phyloP scores from a whole-genome alignment of 2,113 vertebrate genomes.

The Quiscalus mexicanus region DNA sequence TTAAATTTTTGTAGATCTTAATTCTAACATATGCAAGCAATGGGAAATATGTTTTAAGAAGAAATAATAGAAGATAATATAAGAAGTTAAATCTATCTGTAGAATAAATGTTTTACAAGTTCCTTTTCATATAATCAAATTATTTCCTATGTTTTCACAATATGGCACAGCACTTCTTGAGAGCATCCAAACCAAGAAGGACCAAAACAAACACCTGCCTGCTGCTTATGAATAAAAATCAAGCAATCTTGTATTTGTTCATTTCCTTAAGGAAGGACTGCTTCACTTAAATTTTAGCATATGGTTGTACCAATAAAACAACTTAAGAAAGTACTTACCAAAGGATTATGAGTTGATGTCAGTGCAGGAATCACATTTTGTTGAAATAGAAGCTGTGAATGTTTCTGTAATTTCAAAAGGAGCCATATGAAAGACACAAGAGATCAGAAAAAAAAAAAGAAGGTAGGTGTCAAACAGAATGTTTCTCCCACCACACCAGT shows the following conservation, averaged over 20 bases:
- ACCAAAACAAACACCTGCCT: neutral
- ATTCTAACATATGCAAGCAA: neutral
- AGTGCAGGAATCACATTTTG: neutral
- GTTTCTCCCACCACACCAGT: neutral
- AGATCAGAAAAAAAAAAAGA: neutral
- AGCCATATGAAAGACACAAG: neutral
- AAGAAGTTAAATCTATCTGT: neutral
- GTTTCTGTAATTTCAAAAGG: neutral
- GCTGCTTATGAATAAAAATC: neutral
- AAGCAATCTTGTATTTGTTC: neutral
- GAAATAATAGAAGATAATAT: neutral
- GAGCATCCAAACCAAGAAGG: neutral
- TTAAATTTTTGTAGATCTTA: neutral
- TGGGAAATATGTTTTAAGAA: neutral
- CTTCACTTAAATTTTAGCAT: neutral
- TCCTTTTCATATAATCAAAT: neutral
- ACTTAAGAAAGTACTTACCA: neutral
- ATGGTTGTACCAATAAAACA: neutral
- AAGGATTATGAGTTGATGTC: accelerated
- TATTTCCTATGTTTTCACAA: neutral
- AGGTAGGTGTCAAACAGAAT: neutral
- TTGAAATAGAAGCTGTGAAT: neutral
- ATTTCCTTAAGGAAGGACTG: neutral
- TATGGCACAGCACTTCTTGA: neutral
- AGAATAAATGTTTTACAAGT: neutral